Base-by-base conservation (phyloP, 2,797 vertebrate species). In the Pristis pectinata region DNA sequence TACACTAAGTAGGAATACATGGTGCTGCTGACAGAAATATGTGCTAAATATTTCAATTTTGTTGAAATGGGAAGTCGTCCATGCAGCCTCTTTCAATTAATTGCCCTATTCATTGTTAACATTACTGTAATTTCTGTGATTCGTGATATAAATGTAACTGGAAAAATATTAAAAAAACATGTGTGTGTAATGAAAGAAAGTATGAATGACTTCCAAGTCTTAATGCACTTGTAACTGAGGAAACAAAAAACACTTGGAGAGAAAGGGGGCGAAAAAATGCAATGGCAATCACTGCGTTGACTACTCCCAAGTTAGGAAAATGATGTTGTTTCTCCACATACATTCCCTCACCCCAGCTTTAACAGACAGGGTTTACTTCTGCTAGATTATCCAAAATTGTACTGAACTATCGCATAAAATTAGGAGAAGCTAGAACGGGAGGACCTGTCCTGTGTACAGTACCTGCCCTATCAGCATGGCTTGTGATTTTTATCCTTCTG, bases 81-180 rank as follows among this genome's bases (percentile, higher is more conserved):
- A 94, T 53, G 30, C 92, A 53, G 24, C 27, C 13, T 53, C 64
- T 93, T 93, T 44, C 49, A 94, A 34, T 94, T 72, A 94, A 94
- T 94, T 24, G 53, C 13, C 44, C 17, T 11, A 76, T 70, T 93
- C 37, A 93, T 59, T 87, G 83, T 59, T 87, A 59, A 87, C 0
- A 87, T 59, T 34, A 87, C 27, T 87, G 83, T 53, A 59, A 34
- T 53, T 49, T 94, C 41, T 76, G 70, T 53, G 41, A 53, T 76
- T 94, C 30, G 72, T 49, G 7, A 22, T 76, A 11, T 19, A 74
- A 94, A 94, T 74, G n/a, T 41, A 93, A 61, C 37, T 70, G 89
- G 61, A 93, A 67, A 11, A 92, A 70, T 91, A 8, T 91, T 49
- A 49, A 56, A n/a, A 59, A 44, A 70, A 11, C 64, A 30, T 87